phyloP scores from a whole-genome alignment of 2,888 invertebrate genomes.

The Muscina levida region DNA sequence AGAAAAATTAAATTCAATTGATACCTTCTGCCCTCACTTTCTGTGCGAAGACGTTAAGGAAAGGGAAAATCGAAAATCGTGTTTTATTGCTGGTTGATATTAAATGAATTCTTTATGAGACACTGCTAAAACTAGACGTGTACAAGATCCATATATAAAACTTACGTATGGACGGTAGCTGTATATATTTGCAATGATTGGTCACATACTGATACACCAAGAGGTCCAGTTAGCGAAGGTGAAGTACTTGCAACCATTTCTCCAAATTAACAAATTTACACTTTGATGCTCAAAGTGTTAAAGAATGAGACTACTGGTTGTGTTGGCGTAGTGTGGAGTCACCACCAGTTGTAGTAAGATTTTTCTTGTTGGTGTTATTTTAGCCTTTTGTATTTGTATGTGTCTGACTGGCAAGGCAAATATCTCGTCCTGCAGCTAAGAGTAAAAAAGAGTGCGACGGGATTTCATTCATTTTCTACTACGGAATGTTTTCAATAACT shows the following conservation, averaged over 20 bases:
- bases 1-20: too few relatives aligned
- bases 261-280: conserved; percentile 51
- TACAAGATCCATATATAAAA: conserved; percentile 24
- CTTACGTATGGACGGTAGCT: neutral
- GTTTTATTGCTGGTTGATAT: conserved; percentile 62
- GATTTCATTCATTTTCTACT: too few relatives aligned
- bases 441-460: too few relatives aligned
- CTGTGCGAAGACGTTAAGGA: neutral
- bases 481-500: too few relatives aligned
- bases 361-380: conserved; percentile 66
- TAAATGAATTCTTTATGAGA: conserved; percentile 63
- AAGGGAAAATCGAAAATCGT: conserved; percentile 39
- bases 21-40: too few relatives aligned
- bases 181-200: neutral
- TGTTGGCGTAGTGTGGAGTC: conserved; percentile 5
- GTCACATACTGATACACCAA: too few relatives aligned
- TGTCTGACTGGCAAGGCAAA: conserved; percentile 56
- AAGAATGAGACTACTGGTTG: neutral
- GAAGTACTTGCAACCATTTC: conserved; percentile 56
- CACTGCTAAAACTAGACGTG: conserved; percentile 46
- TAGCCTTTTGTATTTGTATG: neutral
- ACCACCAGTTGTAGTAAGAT: conserved; percentile 60
- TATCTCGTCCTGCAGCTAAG: too few relatives aligned
- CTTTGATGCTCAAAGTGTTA: neutral
- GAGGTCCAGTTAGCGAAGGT: conserved; percentile 58